Evolutionary conservation across 2,888 invertebrate genomes (phyloP), one percentile per base, ranked within the genome.

Genomic region (Sinhomidia bicolor): DNA sequence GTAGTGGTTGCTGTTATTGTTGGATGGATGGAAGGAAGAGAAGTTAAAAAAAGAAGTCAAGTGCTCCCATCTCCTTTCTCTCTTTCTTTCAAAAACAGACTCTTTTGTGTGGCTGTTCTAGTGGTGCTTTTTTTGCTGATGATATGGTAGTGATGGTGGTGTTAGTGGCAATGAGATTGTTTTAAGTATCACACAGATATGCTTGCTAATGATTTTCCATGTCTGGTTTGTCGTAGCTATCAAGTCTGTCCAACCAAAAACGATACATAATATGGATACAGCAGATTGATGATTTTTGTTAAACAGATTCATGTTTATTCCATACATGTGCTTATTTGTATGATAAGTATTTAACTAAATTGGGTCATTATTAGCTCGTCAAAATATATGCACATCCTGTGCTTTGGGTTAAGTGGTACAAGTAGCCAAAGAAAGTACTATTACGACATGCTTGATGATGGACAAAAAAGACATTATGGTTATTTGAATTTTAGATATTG

Each of bases 351-450:
- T 29, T 74, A 47, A 74, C 47, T 44, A 47, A 74, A 74, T 47
- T 74, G 74, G 74, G 74, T 74, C 74, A 74, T 74, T 74, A 74
- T 14, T 74, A 23, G 74, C 41, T 74, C 74, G 44, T 74, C 74
- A 74, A 26, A n/a, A 44, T 9, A 20, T 4, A 41, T 68, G 74
- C n/a, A 65, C 36, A 36, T 12, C 1, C 47, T 32, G 17, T 62
- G 29, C 26, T 26, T 54, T 54, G 60, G 26, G 60, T 60, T 26
- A 60, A 60, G 60, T 60, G 14, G 60, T 12, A 2, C 12, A 7
- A 60, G 60, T 17, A 54, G 20, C 6, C n/a, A 54, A 17, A 3
- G 17, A 54, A 54, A 54, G 54, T 20, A 36, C 4, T n/a, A 51
- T 9, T 12, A 51, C 12, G 51, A 51, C n/a, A 51, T 51, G 4